These are phyloP conservation scores for Cryptotermes secundus DNA, from an alignment of 1,140 invertebrate genomes.

Conservation along the genomic window DNA sequence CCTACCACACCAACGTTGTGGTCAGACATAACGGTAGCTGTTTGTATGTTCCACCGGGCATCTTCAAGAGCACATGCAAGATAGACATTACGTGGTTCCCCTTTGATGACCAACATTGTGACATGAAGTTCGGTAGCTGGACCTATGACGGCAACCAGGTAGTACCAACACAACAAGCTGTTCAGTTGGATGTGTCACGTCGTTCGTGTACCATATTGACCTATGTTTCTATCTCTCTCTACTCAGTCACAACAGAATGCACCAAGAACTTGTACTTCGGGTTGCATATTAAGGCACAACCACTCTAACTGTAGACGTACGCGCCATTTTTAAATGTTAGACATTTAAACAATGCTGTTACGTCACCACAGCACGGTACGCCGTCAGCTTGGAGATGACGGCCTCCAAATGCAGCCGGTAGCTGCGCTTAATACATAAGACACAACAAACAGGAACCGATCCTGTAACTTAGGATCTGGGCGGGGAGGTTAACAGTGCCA, in stretches of 20 bases:
- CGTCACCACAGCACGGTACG: too few relatives aligned
- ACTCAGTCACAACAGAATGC: too few relatives aligned
- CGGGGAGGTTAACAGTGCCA: too few relatives aligned
- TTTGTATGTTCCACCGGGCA: conserved; percentile 95
- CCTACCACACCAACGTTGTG: conserved; percentile 96
- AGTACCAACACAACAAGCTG: conserved; percentile 41
- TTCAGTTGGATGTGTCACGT: conserved; percentile 11
- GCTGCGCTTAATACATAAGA: too few relatives aligned
- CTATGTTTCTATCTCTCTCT: conserved; percentile 18
- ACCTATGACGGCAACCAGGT: conserved; percentile 92
- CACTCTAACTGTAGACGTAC: background rate
- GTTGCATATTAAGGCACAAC: background rate
- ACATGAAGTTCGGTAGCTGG: conserved; percentile 96
- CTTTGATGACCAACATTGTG: conserved; percentile 96
- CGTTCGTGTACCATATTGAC: background rate
- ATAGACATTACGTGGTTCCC: conserved; percentile 99
- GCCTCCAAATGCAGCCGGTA: too few relatives aligned
- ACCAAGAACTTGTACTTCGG: too few relatives aligned
- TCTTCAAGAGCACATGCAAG: conserved; percentile 98
- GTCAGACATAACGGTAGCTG: conserved; percentile 93
- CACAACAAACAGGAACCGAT: too few relatives aligned
- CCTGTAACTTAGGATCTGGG: too few relatives aligned
- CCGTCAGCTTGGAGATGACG: too few relatives aligned
- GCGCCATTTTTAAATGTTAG: background rate
- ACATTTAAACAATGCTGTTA: background rate